These are phyloP conservation scores for Heteromormyrus szaboi DNA, from an alignment of 2,797 vertebrate genomes.

Conservation along the genomic window DNA sequence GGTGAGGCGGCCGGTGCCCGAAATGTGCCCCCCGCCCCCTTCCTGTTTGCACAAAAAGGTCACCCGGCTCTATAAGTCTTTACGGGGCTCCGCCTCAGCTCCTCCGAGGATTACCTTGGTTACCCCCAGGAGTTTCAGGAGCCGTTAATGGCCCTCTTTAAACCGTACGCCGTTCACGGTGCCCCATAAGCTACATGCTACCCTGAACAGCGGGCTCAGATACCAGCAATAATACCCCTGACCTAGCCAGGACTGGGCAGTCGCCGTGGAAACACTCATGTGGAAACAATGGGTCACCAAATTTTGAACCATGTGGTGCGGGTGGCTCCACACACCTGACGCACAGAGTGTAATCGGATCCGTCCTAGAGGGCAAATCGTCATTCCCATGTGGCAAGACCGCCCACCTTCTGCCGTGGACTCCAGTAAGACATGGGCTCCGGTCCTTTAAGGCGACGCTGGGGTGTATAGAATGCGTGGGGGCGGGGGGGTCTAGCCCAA, in stretches of 20 bases:
- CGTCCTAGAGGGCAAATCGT: background rate
- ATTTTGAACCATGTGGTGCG: background rate
- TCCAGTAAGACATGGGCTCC: background rate
- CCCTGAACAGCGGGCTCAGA: slow-evolving; percentile 53
- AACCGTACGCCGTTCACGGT: slow-evolving; percentile 43
- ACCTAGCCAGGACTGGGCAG: slow-evolving; percentile 29
- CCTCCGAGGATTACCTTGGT: background rate
- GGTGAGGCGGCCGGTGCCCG: background rate
- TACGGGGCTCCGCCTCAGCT: background rate
- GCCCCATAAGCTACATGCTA: slow-evolving; percentile 51
- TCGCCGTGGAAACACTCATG: background rate
- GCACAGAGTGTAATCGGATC: background rate
- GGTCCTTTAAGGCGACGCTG: background rate
- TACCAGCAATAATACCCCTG: slow-evolving; percentile 33
- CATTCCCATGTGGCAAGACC: background rate
- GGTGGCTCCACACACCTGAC: background rate
- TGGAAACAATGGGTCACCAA: background rate
- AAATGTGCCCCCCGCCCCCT: background rate
- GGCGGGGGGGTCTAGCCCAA: background rate
- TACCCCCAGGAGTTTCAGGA: background rate
- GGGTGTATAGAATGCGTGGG: background rate
- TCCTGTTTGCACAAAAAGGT: background rate
- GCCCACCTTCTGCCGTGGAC: background rate
- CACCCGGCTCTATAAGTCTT: background rate
- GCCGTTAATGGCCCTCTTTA: slow-evolving; percentile 46